Evolutionary conservation across 2,888 invertebrate species (phyloP).

Genomic region (Volucella zonaria): DNA sequence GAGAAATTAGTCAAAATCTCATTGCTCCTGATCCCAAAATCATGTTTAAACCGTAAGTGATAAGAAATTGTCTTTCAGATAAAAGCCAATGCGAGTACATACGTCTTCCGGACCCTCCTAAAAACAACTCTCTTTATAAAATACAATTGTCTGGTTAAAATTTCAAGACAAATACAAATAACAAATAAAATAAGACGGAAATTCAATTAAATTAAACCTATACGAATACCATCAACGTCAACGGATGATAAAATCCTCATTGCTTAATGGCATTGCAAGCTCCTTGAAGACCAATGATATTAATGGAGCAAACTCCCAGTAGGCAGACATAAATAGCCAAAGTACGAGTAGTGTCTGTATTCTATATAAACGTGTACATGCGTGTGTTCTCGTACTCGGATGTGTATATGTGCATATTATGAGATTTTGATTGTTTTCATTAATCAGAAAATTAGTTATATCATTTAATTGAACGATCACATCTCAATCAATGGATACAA

Average conservation of each 20-base stretch:
- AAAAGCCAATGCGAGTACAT: too few species aligned
- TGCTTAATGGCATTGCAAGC: not conserved
- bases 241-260: conserved; percentile 8
- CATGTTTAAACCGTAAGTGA: too few species aligned
- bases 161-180: conserved; percentile 34
- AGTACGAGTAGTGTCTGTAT: conserved; percentile 42
- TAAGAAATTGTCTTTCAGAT: too few species aligned
- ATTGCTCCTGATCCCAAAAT: too few species aligned
- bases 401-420: conserved; percentile 11
- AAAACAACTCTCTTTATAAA: too few species aligned
- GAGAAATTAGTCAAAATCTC: too few species aligned
- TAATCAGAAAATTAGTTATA: conserved; percentile 66
- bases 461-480: conserved; percentile 68
- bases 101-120: too few species aligned
- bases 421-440: conserved; percentile 65
- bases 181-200: conserved; percentile 48
- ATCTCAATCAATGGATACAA: not conserved
- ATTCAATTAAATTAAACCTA: conserved; percentile 67
- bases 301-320: conserved; percentile 48
- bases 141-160: too few species aligned
- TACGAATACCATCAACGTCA: conserved; percentile 19
- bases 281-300: conserved; percentile 33
- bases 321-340: conserved; percentile 62
- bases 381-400: too few species aligned
- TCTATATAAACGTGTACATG: not conserved